These are phyloP conservation scores for Megatriorchis doriae DNA, from an alignment of 2,113 vertebrate species.

Conservation along the genomic window DNA sequence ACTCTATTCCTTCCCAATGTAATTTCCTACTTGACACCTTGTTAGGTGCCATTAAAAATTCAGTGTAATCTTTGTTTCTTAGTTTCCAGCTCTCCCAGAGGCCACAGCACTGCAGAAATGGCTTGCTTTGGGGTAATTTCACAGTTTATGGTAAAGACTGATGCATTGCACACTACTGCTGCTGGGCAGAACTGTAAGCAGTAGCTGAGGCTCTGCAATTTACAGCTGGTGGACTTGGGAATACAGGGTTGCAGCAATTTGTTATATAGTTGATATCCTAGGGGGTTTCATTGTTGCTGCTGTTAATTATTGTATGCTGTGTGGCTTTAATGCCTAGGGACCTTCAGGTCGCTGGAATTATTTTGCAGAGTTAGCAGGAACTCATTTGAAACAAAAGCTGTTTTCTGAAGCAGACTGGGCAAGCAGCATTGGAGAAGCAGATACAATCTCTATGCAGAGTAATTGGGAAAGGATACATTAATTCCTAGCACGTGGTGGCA, in stretches of 20 bases:
- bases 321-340: background rate
- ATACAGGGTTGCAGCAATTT: background rate
- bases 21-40: background rate
- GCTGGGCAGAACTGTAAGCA: background rate
- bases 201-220: background rate
- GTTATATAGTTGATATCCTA: background rate
- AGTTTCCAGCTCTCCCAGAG: background rate
- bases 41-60: background rate
- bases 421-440: background rate
- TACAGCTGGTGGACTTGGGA: accelerated
- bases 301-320: background rate
- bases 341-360: background rate
- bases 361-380: background rate
- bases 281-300: background rate
- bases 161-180: background rate
- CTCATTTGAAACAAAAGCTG: background rate
- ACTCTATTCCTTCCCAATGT: background rate
- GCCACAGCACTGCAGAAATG: background rate
- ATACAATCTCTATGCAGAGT: background rate
- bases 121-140: background rate
- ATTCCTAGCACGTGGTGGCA: background rate
- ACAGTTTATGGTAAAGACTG: background rate
- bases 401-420: background rate
- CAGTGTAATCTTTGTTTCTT: background rate
- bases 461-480: background rate